phyloP scores from a whole-genome alignment of 1,140 invertebrate genomes.

The Nasonia giraulti region DNA sequence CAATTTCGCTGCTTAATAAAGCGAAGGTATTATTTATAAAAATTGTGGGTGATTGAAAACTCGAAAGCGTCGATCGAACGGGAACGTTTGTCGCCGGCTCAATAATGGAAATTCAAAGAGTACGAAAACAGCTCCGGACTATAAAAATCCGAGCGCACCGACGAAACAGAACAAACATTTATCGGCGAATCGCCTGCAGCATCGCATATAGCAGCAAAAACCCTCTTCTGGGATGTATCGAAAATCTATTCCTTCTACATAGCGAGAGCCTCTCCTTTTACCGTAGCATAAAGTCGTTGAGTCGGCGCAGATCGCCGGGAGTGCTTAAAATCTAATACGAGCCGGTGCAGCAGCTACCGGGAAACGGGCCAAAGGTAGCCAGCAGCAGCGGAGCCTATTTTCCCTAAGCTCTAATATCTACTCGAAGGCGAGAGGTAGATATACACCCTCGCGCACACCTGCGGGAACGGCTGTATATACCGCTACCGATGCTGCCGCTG shows the following conservation, averaged over 20 bases:
- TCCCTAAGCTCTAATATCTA: slow-evolving; percentile 64
- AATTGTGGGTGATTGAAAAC: too few relatives aligned
- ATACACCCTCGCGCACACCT: not conserved
- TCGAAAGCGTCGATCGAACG: too few relatives aligned
- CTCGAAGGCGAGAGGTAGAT: slow-evolving; percentile 53
- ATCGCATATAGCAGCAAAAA: not conserved
- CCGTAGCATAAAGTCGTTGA: not conserved
- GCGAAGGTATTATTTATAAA: too few relatives aligned
- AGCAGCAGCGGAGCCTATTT: slow-evolving; percentile 55
- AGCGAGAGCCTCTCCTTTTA: not conserved
- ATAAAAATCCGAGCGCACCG: not conserved
- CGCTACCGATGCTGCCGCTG: slow-evolving; percentile 42
- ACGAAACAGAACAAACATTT: not conserved
- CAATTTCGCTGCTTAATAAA: slow-evolving; percentile 25
- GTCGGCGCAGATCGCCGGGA: slow-evolving; percentile 31
- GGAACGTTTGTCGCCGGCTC: too few relatives aligned
- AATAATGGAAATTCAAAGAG: too few relatives aligned
- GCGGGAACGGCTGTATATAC: slow-evolving; percentile 39
- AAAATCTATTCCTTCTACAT: slow-evolving; percentile 38
- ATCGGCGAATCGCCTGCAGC: not conserved
- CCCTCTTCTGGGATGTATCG: not conserved
- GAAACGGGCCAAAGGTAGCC: slow-evolving; percentile 52
- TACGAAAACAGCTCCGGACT: too few relatives aligned
- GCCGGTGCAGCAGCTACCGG: not conserved
- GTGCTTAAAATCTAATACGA: slow-evolving; percentile 59